Conservation (phyloP, 2,113 vertebrate genomes). For the Shinisaurus crocodilurus region DNA sequence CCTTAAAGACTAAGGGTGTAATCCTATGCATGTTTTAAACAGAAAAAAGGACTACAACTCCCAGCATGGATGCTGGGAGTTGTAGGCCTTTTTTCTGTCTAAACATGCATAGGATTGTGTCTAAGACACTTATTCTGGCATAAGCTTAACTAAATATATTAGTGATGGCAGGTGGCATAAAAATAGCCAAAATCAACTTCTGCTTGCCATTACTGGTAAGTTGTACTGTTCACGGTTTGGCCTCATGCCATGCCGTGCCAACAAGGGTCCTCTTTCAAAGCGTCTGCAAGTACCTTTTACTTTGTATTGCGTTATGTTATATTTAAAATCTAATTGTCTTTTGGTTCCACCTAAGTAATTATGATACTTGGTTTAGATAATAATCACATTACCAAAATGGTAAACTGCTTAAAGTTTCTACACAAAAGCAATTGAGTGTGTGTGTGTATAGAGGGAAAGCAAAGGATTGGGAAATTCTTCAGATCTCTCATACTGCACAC, state of each 20-base stretch:
- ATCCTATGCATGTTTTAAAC: too few relatives aligned
- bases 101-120: too few relatives aligned
- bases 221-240: background rate
- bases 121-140: too few relatives aligned
- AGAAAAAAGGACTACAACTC: too few relatives aligned
- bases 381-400: slow-evolving; percentile 33
- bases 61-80: too few relatives aligned
- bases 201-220: background rate
- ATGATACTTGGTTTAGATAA: background rate
- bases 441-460: background rate
- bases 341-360: slow-evolving; percentile 12
- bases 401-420: background rate
- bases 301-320: slow-evolving; percentile 12
- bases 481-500: background rate
- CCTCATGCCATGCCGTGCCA: background rate
- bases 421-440: slow-evolving; percentile 12
- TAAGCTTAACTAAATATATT: background rate
- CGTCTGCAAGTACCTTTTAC: background rate
- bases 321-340: slow-evolving; percentile 20
- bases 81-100: too few relatives aligned
- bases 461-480: slow-evolving; percentile 25
- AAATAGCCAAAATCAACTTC: background rate
- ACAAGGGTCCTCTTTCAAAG: background rate
- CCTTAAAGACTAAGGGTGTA: too few relatives aligned
- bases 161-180: background rate